These are phyloP conservation scores for Cinclus mexicanus DNA, from an alignment of 2,113 vertebrate genomes.

Conservation along the genomic window DNA sequence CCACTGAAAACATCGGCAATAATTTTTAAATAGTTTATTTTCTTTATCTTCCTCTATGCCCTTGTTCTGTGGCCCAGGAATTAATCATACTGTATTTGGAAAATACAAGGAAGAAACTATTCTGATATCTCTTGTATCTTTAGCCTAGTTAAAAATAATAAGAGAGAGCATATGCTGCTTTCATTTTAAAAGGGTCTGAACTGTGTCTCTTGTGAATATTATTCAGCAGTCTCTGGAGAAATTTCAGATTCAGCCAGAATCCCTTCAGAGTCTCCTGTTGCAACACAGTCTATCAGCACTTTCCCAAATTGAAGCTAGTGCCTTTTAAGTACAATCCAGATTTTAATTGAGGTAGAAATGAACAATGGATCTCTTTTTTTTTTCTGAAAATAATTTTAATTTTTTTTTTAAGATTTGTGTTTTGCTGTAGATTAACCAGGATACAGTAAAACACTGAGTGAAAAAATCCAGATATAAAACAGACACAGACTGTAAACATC, in stretches of 20 bases:
- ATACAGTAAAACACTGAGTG: not conserved
- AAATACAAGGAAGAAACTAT: not conserved
- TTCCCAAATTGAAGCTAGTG: not conserved
- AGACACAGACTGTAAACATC: not conserved
- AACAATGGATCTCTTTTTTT: not conserved
- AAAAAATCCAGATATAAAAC: not conserved
- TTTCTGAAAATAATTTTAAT: not conserved
- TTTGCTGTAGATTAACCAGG: not conserved
- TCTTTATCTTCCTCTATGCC: not conserved
- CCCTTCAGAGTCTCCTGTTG: conserved; percentile 20
- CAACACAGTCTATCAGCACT: conserved; percentile 20
- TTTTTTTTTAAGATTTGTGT: not conserved
- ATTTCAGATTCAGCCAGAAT: conserved; percentile 24
- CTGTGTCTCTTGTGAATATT: conserved; percentile 21
- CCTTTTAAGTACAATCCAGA: conserved; percentile 14
- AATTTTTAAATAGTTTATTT: not conserved
- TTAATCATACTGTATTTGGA: not conserved
- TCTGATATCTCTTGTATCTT: not conserved
- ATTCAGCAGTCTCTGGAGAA: conserved; percentile 38
- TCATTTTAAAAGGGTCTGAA: conserved; percentile 9
- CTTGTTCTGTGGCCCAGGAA: not conserved
- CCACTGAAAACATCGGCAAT: not conserved
- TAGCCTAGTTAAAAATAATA: conserved; percentile 35
- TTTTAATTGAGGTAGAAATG: conserved; percentile 31
- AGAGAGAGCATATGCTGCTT: conserved; percentile 10